These are phyloP conservation scores for Timema cristinae DNA, from an alignment of 2,888 invertebrate genomes.

Conservation along the genomic window DNA sequence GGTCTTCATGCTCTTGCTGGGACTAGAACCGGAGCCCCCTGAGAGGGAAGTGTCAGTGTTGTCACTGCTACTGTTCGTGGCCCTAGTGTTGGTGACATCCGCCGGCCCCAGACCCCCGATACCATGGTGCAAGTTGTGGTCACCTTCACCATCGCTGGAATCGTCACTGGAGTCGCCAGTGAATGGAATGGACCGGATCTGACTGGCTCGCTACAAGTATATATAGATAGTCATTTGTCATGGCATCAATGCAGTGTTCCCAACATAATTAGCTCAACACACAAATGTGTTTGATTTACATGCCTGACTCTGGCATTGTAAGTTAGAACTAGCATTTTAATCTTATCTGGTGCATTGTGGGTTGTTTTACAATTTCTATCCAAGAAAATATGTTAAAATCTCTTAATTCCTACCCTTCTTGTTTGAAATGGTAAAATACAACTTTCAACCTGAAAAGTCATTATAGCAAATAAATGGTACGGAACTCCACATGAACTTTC, in stretches of 20 bases:
- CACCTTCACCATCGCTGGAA: constrained; percentile 84
- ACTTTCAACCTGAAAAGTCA: too few relatives aligned
- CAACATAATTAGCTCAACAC: constrained; percentile 5
- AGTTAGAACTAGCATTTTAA: too few relatives aligned
- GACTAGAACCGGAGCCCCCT: constrained; percentile 68
- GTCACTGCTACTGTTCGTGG: constrained; percentile 50
- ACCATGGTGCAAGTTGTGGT: constrained; percentile 37
- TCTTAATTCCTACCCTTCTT: too few relatives aligned
- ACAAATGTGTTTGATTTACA: too few relatives aligned
- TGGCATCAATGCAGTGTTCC: constrained; percentile 1
- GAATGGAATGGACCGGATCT: constrained; percentile 93
- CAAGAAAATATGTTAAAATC: too few relatives aligned
- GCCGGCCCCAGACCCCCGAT: constrained; percentile 40
- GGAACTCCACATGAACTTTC: too few relatives aligned
- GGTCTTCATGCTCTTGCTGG: constrained; percentile 82
- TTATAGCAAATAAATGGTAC: too few relatives aligned
- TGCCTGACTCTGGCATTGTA: too few relatives aligned
- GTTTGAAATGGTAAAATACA: too few relatives aligned
- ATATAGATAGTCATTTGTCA: too few relatives aligned
- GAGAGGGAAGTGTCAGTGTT: constrained; percentile 55
- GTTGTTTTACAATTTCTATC: too few relatives aligned
- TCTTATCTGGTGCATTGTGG: too few relatives aligned
- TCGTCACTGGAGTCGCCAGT: constrained; percentile 93
- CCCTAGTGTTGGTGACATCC: constrained; percentile 45
- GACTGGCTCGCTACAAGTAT: constrained; percentile 73